phyloP scores from a whole-genome alignment of 2,113 vertebrate species.

The Sinocyclocheilus anshuiensis region DNA sequence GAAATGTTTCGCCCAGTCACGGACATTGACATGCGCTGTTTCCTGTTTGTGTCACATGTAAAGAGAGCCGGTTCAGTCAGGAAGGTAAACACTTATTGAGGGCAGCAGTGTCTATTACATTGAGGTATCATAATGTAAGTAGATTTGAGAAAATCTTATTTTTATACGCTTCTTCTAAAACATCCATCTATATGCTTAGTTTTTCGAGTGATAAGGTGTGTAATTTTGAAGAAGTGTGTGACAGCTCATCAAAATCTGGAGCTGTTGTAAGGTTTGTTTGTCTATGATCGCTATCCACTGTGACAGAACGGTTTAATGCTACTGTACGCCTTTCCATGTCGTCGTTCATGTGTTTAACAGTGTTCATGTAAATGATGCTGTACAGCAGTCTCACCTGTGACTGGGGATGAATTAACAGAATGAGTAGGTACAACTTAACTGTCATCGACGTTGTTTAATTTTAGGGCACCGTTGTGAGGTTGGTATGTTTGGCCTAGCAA shows the following conservation, averaged over 20 bases:
- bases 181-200: background rate
- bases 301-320: background rate
- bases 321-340: background rate
- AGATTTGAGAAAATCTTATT: background rate
- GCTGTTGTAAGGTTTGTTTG: background rate
- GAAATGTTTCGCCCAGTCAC: background rate
- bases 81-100: conserved; percentile 25
- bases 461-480: conserved; percentile 6
- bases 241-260: background rate
- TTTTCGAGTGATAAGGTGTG: background rate
- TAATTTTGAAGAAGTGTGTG: background rate
- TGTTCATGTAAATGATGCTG: background rate
- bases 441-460: background rate
- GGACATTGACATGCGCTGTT: background rate
- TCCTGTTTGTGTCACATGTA: conserved; percentile 51
- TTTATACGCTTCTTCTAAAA: background rate
- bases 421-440: background rate
- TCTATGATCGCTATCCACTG: background rate
- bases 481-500: conserved; percentile 33
- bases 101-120: background rate
- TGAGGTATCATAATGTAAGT: conserved; percentile 1
- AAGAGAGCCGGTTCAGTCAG: conserved; percentile 44
- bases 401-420: background rate
- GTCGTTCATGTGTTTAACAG: background rate
- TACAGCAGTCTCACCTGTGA: background rate